Evolutionary conservation across 2,888 invertebrate species (phyloP).

Genomic region (Xylocampa areola): DNA sequence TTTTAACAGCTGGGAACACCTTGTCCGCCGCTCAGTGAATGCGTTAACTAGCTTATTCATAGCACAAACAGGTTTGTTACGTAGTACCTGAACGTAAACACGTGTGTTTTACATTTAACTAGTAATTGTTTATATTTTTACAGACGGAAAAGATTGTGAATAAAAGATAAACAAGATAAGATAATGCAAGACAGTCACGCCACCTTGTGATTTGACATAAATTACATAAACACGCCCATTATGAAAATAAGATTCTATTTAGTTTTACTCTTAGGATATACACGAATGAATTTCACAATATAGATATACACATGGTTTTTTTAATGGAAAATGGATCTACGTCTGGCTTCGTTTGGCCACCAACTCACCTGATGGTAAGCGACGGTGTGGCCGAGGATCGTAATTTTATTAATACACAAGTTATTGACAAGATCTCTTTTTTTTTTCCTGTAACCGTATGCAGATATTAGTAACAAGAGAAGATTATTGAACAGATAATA

Average conservation of each 20-base stretch:
- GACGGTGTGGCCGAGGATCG: too few relatives aligned
- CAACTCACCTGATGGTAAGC: too few relatives aligned
- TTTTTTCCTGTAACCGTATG: too few relatives aligned
- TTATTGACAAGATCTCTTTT: too few relatives aligned
- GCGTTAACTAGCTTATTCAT: conserved; percentile 69
- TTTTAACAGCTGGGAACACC: conserved; percentile 67
- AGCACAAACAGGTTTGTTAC: conserved; percentile 76
- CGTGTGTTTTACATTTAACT: conserved; percentile 49
- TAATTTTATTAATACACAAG: too few relatives aligned
- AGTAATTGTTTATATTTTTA: conserved; percentile 62
- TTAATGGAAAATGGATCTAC: too few relatives aligned
- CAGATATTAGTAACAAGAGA: too few relatives aligned
- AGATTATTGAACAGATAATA: too few relatives aligned
- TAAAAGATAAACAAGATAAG: conserved; percentile 60
- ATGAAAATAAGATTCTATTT: neutral
- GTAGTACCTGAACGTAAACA: conserved; percentile 59
- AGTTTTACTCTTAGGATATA: neutral
- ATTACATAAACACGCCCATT: conserved; percentile 24
- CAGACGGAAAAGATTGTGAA: conserved; percentile 28
- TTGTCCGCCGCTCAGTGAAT: conserved; percentile 55
- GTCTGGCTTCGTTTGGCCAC: too few relatives aligned
- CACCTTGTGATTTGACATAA: conserved; percentile 30
- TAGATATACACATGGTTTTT: too few relatives aligned
- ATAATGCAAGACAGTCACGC: conserved; percentile 57
- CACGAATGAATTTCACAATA: too few relatives aligned